Conservation (phyloP, 2,888 invertebrate species). For the Phlogophora meticulosa region DNA sequence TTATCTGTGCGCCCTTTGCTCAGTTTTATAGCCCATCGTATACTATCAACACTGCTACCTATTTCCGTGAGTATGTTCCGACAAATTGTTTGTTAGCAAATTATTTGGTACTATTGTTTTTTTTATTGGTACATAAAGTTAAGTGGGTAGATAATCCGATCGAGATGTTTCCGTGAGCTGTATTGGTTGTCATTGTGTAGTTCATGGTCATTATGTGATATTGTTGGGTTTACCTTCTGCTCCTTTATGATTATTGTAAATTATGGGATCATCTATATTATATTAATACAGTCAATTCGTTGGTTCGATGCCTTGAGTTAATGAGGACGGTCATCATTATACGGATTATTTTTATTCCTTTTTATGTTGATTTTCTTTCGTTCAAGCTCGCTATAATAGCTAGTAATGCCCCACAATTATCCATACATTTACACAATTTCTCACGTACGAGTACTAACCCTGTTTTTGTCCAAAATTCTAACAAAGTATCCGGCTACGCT, state of each 20-base stretch:
- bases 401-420: too few species aligned
- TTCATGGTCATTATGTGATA: background rate
- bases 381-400: too few species aligned
- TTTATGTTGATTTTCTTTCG: too few species aligned
- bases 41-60: slow-evolving; percentile 43
- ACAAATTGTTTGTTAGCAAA: slow-evolving; percentile 39
- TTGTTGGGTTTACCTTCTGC: too few species aligned
- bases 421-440: background rate
- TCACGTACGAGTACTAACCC: background rate
- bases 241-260: background rate
- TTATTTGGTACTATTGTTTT: slow-evolving; percentile 38
- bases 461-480: background rate
- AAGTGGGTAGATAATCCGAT: background rate
- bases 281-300: background rate
- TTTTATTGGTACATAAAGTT: slow-evolving; percentile 40
- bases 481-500: background rate
- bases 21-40: slow-evolving; percentile 52
- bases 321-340: background rate
- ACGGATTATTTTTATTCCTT: too few species aligned
- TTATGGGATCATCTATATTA: background rate
- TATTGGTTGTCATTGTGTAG: background rate
- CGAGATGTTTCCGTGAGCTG: background rate
- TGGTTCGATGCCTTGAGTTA: background rate
- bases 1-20: slow-evolving; percentile 49
- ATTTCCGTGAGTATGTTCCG: slow-evolving; percentile 43